A percentile compares a stretch with the other conserved stretches of the same genome.
These are phyloP conservation scores for Drosophila neutralis DNA, from an alignment of 2,888 invertebrate genomes.

Conservation along the genomic window DNA sequence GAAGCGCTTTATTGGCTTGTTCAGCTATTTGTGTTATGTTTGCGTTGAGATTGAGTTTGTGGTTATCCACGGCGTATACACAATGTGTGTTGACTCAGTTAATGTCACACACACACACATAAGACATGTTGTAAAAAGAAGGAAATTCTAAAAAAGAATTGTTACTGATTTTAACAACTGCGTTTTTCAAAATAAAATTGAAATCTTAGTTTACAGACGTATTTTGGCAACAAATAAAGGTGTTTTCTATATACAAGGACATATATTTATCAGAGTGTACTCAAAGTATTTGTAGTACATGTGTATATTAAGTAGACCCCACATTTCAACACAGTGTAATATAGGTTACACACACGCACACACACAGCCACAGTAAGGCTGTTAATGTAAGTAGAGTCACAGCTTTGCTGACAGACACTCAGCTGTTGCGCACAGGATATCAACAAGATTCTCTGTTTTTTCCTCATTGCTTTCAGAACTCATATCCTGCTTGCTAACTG, in stretches of 20 bases:
- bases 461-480: conserved; percentile 43
- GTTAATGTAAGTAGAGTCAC: conserved; percentile 42
- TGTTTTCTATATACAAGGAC: conserved; percentile 5
- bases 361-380: not conserved
- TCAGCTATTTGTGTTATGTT: conserved; percentile 22
- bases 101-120: conserved; percentile 14
- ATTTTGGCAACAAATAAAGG: not conserved
- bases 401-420: conserved; percentile 31
- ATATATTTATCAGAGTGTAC: not conserved
- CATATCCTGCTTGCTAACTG: conserved; percentile 59
- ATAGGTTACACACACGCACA: not conserved
- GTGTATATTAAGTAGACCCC: conserved; percentile 32
- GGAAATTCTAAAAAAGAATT: not conserved
- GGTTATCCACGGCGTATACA: conserved; percentile 53
- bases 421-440: conserved; percentile 36
- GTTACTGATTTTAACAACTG: not conserved
- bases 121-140: conserved; percentile 5
- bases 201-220: not conserved
- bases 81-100: conserved; percentile 29
- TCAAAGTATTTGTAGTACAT: not conserved
- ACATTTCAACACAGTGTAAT: conserved; percentile 17
- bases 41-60: conserved; percentile 41
- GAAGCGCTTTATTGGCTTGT: conserved; percentile 49
- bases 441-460: not conserved
- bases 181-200: not conserved